Conservation (phyloP, 2,888 invertebrate species). For the Steinernema carpocapsae region DNA sequence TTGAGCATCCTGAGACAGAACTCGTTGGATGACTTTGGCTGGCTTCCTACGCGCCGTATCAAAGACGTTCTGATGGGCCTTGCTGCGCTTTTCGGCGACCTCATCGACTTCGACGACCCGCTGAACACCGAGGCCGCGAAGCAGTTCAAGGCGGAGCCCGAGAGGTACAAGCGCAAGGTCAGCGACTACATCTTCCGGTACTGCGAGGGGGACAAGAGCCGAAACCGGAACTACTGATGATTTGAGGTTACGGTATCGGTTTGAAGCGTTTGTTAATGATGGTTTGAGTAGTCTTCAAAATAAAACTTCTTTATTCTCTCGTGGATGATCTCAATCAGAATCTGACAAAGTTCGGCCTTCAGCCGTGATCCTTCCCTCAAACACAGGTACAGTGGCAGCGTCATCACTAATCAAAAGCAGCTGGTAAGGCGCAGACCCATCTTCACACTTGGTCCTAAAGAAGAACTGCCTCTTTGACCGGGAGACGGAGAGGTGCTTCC, state of each 20-base stretch:
- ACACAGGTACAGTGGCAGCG: constrained; percentile 46
- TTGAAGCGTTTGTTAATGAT: neutral
- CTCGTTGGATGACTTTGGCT: constrained; percentile 86
- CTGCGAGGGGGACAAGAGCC: constrained; percentile 19
- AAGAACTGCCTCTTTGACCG: constrained; percentile 53
- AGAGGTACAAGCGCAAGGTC: constrained; percentile 48
- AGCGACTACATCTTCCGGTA: constrained; percentile 46
- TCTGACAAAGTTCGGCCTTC: constrained; percentile 51
- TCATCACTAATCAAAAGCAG: constrained; percentile 48
- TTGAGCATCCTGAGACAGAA: constrained; percentile 86
- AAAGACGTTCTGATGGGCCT: constrained; percentile 94
- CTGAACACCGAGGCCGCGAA: constrained; percentile 91
- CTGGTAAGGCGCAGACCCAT: constrained; percentile 50
- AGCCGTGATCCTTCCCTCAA: constrained; percentile 47
- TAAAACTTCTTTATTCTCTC: constrained; percentile 15
- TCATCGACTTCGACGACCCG: constrained; percentile 93
- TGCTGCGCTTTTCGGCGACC: constrained; percentile 88
- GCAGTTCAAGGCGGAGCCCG: constrained; percentile 82
- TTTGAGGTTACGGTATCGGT: neutral
- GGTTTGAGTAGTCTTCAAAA: neutral
- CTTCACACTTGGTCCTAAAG: constrained; percentile 52
- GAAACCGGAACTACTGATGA: neutral
- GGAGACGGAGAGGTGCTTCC: constrained; percentile 53
- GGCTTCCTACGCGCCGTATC: constrained; percentile 88
- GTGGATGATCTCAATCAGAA: constrained; percentile 43